Conservation (phyloP, 2,113 vertebrate genomes). For the Grammomys dolichurus region DNA sequence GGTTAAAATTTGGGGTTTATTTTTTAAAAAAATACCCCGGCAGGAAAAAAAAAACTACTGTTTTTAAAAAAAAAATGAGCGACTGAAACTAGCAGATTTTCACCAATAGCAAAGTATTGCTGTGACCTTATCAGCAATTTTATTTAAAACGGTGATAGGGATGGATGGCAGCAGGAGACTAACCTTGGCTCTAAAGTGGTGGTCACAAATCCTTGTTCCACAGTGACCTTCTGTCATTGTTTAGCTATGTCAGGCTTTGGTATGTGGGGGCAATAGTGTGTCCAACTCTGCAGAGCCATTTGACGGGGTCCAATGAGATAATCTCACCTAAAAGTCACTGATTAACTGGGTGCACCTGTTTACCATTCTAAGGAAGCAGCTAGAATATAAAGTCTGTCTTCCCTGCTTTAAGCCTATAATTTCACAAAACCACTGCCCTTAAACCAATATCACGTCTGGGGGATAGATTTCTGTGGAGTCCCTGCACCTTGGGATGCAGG, state of each 20-base stretch:
- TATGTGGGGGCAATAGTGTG: not conserved
- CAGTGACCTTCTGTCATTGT: not conserved
- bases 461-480: not conserved
- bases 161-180: not conserved
- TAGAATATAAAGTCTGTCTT: not conserved
- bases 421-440: not conserved
- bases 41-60: slow-evolving; percentile 4
- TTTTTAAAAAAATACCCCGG: not conserved
- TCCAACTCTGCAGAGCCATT: not conserved
- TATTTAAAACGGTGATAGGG: slow-evolving; percentile 12
- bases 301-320: not conserved
- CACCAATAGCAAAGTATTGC: not conserved
- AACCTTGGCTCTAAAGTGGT: not conserved
- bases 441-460: not conserved
- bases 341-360: not conserved
- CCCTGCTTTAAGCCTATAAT: not conserved
- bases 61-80: not conserved
- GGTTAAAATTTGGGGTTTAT: not conserved
- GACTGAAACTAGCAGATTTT: slow-evolving; percentile 10
- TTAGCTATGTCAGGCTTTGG: not conserved
- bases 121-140: not conserved
- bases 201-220: not conserved
- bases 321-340: not conserved
- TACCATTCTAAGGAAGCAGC: not conserved
- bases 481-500: rapidly evolving